Conservation (phyloP, 2,888 invertebrate genomes). For the Eubasilissa splendida region DNA sequence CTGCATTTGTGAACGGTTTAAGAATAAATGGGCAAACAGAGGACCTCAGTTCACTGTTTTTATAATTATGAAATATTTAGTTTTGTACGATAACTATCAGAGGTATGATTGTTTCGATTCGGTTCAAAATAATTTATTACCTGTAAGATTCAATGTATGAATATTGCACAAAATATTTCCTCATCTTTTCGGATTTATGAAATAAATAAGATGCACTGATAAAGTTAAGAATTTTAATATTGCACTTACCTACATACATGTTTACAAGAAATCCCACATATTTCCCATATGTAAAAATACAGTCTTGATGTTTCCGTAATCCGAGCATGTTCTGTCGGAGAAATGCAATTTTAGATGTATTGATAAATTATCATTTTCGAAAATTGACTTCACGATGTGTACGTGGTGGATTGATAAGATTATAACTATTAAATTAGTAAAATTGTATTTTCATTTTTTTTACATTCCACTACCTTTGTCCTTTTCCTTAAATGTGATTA, state of each 20-base stretch:
- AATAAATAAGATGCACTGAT: conserved; percentile 55
- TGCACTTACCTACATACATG: conserved; percentile 56
- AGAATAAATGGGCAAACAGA: background rate
- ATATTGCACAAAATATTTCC: conserved; percentile 36
- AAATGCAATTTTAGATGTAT: conserved; percentile 34
- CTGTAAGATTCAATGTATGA: conserved; percentile 37
- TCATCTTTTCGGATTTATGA: conserved; percentile 42
- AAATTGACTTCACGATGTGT: conserved; percentile 52
- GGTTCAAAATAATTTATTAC: conserved; percentile 43
- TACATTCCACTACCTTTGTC: background rate
- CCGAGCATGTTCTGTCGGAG: conserved; percentile 2
- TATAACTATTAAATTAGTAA: conserved; percentile 56
- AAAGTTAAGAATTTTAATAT: conserved; percentile 53
- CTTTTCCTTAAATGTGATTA: background rate
- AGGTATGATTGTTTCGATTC: conserved; percentile 39
- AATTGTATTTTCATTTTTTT: conserved; percentile 15
- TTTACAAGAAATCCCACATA: conserved; percentile 42
- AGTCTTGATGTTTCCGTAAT: conserved; percentile 20
- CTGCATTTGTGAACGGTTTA: background rate
- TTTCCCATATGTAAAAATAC: conserved; percentile 38
- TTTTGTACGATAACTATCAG: conserved; percentile 6
- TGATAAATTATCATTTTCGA: conserved; percentile 22
- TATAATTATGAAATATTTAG: conserved; percentile 3
- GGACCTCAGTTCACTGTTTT: background rate
- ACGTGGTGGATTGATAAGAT: conserved; percentile 58